Evolutionary conservation across 2,113 vertebrate species (phyloP).

Genomic region (Spermophilus dauricus): DNA sequence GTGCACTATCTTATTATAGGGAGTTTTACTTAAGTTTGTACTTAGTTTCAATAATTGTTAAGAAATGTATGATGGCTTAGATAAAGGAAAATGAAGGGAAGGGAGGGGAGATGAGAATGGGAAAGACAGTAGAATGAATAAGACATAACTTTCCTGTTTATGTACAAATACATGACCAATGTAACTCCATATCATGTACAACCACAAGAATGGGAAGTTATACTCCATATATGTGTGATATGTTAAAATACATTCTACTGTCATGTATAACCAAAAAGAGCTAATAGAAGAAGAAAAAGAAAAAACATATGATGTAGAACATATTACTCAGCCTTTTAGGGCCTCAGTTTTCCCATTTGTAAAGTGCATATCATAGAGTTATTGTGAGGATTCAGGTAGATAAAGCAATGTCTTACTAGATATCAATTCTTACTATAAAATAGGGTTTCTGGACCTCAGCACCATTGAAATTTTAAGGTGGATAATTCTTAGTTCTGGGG

Average conservation of each 20-base stretch:
- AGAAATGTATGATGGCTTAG: neutral
- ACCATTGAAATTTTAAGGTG: neutral
- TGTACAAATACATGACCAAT: too few species aligned
- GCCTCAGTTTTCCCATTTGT: neutral
- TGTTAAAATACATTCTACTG: too few species aligned
- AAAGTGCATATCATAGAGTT: neutral
- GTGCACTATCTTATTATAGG: neutral
- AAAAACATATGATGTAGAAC: neutral
- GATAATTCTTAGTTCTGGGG: neutral
- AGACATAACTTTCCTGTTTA: too few species aligned
- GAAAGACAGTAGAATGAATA: too few species aligned
- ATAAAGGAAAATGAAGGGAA: too few species aligned
- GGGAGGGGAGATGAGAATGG: too few species aligned
- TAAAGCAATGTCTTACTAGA: neutral
- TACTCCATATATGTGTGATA: too few species aligned
- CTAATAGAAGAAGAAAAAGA: too few species aligned
- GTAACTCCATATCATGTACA: too few species aligned
- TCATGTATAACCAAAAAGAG: too few species aligned
- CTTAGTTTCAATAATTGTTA: neutral
- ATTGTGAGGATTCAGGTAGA: neutral
- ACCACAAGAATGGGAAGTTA: too few species aligned
- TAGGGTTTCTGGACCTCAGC: neutral
- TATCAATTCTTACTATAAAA: neutral
- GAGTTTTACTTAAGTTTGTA: conserved; percentile 29
- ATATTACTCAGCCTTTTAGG: neutral